Conservation (phyloP, 2,113 vertebrate genomes). For the Regulus satrapa region DNA sequence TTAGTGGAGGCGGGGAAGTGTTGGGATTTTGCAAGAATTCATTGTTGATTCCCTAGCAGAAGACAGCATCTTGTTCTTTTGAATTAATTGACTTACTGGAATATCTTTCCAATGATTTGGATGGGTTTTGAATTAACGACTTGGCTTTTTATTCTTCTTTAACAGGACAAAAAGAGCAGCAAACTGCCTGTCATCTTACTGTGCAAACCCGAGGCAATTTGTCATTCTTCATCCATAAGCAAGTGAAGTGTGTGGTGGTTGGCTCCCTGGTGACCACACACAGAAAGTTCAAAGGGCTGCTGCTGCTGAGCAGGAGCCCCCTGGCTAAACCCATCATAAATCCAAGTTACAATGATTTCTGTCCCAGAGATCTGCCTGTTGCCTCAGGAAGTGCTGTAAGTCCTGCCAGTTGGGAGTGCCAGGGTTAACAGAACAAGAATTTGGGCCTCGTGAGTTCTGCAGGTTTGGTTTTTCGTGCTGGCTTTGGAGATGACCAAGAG, state of each 20-base stretch:
- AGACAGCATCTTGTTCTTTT: background rate
- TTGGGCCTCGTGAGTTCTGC: background rate
- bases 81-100: background rate
- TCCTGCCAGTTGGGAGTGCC: background rate
- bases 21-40: background rate
- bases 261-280: constrained; percentile 78
- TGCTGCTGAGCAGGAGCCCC: constrained; percentile 68
- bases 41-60: background rate
- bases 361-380: constrained; percentile 42
- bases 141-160: background rate
- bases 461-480: background rate
- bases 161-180: constrained; percentile 68
- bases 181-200: constrained; percentile 62
- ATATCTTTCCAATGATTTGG: background rate
- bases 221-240: constrained; percentile 53
- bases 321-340: constrained; percentile 71
- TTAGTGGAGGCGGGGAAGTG: accelerated
- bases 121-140: background rate
- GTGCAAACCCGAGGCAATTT: constrained; percentile 77
- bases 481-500: background rate
- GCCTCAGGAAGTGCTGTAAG: constrained; percentile 65
- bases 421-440: background rate
- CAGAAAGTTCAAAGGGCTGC: constrained; percentile 74
- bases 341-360: constrained; percentile 70
- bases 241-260: constrained; percentile 73